These are phyloP conservation scores for Eupithecia subfuscata DNA, from an alignment of 2,888 invertebrate genomes.

Conservation along the genomic window DNA sequence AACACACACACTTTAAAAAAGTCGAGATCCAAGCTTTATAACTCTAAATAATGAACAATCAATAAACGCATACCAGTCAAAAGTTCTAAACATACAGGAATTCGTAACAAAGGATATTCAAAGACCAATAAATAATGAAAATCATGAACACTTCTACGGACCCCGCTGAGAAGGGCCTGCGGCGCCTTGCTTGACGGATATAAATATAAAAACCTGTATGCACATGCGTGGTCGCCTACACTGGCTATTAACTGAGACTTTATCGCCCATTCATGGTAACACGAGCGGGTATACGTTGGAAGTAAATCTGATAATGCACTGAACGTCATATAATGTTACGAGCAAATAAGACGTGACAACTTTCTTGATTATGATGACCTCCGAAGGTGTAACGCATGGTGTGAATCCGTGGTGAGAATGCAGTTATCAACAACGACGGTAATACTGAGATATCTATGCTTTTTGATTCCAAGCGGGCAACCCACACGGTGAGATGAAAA, in stretches of 20 bases:
- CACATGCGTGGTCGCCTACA: constrained; percentile 65
- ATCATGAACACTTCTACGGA: constrained; percentile 59
- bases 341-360: constrained; percentile 35
- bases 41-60: too few species aligned
- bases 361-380: constrained; percentile 28
- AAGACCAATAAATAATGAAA: constrained; percentile 72
- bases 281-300: constrained; percentile 66
- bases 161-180: constrained; percentile 70
- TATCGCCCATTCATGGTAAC: constrained; percentile 77
- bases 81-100: not conserved
- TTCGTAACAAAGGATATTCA: constrained; percentile 55
- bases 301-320: constrained; percentile 58
- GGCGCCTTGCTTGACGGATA: constrained; percentile 75
- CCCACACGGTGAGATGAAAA: not conserved
- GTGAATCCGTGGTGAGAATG: constrained; percentile 17
- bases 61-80: not conserved
- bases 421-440: not conserved
- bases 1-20: too few species aligned
- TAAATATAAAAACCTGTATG: constrained; percentile 59
- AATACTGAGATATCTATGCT: constrained; percentile 14
- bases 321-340: constrained; percentile 55
- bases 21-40: too few species aligned
- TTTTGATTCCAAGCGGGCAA: constrained; percentile 1
- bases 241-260: constrained; percentile 72
- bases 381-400: constrained; percentile 12